phyloP scores from a whole-genome alignment of 2,888 invertebrate species.

The Pardosa pseudoannulata region DNA sequence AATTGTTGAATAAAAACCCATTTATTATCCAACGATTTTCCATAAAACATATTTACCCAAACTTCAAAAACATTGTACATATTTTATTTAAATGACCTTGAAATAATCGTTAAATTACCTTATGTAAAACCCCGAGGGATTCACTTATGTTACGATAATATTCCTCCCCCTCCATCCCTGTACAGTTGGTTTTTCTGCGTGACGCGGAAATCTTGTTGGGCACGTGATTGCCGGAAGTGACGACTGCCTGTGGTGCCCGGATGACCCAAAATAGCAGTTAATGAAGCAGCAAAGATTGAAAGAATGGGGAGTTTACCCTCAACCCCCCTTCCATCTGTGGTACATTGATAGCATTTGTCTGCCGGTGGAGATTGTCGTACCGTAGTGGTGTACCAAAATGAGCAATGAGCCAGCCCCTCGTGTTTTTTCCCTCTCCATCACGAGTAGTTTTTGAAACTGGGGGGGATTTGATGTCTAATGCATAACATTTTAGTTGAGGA shows the following conservation, averaged over 20 bases:
- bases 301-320: neutral
- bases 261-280: constrained; percentile 34
- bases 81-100: constrained; percentile 26
- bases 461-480: too few species aligned
- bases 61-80: too few species aligned
- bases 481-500: too few species aligned
- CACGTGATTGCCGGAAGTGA: constrained; percentile 70
- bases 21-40: too few species aligned
- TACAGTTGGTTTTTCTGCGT: constrained; percentile 37
- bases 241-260: constrained; percentile 31
- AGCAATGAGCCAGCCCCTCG: neutral
- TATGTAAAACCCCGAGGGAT: neutral
- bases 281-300: constrained; percentile 41
- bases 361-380: neutral
- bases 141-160: neutral
- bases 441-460: too few species aligned
- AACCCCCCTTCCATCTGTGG: neutral
- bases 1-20: too few species aligned
- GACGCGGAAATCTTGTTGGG: constrained; percentile 51
- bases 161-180: neutral
- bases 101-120: constrained; percentile 15
- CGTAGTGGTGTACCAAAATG: neutral
- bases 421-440: too few species aligned
- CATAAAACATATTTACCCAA: too few species aligned
- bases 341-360: constrained; percentile 26